Evolutionary conservation across 1,140 invertebrate species (phyloP).

Genomic region (Aphaenogaster ashmeadi): DNA sequence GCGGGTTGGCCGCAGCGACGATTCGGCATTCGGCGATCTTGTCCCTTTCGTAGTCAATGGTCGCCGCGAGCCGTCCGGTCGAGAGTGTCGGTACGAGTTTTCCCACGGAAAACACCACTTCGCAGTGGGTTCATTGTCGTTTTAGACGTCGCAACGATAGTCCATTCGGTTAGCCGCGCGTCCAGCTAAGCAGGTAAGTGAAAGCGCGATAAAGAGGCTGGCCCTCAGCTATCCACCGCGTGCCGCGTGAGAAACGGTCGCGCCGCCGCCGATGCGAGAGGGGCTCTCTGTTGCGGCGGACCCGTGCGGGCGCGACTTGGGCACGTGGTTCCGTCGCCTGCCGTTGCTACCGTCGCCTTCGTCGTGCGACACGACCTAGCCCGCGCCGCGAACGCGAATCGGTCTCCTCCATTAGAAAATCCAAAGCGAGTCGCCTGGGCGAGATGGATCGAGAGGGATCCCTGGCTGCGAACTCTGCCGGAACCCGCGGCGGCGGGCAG

Average conservation of each 20-base stretch:
- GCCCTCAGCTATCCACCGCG: no score
- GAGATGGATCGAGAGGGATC: background rate
- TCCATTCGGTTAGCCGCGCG: constrained; percentile 29
- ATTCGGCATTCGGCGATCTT: constrained; percentile 80
- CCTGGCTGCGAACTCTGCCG: background rate
- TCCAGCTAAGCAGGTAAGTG: constrained; percentile 70
- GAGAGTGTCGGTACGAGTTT: constrained; percentile 79
- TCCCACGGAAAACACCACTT: constrained; percentile 78
- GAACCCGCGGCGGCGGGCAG: background rate
- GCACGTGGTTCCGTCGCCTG: constrained; percentile 11
- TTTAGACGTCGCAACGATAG: constrained; percentile 54
- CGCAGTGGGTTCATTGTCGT: constrained; percentile 73
- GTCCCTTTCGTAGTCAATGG: constrained; percentile 77
- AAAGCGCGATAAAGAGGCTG: background rate
- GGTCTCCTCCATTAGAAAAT: background rate
- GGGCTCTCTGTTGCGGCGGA: background rate
- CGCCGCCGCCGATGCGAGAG: constrained; percentile 28
- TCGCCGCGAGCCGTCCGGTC: constrained; percentile 76
- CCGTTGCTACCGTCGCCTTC: background rate
- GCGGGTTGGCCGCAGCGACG: constrained; percentile 40
- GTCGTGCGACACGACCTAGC: background rate
- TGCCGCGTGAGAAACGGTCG: background rate
- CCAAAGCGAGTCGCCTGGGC: background rate
- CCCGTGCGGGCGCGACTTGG: background rate
- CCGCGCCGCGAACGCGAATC: no score